phyloP scores from a whole-genome alignment of 1,140 invertebrate genomes.

The Argopecten irradians region DNA sequence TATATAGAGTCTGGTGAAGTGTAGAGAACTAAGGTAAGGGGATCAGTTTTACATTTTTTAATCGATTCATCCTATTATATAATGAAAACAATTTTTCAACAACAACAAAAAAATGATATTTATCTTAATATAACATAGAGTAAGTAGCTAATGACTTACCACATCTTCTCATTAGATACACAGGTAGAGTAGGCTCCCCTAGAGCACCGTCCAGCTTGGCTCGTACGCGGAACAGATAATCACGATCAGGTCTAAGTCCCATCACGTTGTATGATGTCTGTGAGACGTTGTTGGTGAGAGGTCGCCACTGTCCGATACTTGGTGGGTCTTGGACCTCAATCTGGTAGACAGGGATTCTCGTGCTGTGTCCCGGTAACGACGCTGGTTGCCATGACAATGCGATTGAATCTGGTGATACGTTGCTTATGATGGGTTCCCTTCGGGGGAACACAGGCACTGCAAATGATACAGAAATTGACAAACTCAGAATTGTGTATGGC shows the following conservation, averaged over 20 bases:
- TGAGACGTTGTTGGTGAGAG: slow-evolving; percentile 53
- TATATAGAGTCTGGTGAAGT: neutral
- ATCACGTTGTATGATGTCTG: slow-evolving; percentile 58
- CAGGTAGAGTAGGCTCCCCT: slow-evolving; percentile 77
- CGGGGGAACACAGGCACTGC: slow-evolving; percentile 61
- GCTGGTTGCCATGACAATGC: slow-evolving; percentile 64
- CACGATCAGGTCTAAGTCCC: slow-evolving; percentile 81
- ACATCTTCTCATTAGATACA: slow-evolving; percentile 66
- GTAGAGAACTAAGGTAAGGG: no score
- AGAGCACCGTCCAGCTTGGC: slow-evolving; percentile 66
- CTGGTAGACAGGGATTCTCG: slow-evolving; percentile 44
- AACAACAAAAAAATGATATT: neutral
- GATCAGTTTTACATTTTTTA: no score
- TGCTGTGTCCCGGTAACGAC: slow-evolving; percentile 44
- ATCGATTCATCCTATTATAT: no score
- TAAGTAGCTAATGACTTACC: slow-evolving; percentile 59
- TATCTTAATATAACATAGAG: neutral
- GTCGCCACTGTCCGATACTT: slow-evolving; percentile 61
- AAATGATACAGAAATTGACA: slow-evolving; percentile 26
- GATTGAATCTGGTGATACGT: slow-evolving; percentile 59
- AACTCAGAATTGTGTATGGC: neutral
- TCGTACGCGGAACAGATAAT: slow-evolving; percentile 72
- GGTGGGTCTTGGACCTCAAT: slow-evolving; percentile 68
- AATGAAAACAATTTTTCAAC: no score
- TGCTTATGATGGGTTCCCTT: slow-evolving; percentile 61